Conservation (phyloP, 2,888 invertebrate species). For the Hofmannophila pseudospretella region DNA sequence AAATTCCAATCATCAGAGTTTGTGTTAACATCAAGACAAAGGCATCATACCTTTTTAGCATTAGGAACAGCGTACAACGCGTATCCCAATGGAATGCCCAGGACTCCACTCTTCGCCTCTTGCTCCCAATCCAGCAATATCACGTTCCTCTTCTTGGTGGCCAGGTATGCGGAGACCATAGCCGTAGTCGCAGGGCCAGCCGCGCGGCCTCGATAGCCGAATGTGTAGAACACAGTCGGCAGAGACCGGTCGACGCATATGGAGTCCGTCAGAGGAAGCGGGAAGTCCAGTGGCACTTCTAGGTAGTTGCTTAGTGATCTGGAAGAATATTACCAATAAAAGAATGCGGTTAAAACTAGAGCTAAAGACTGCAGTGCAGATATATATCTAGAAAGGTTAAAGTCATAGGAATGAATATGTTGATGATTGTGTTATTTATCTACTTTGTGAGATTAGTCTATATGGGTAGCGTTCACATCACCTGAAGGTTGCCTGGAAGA, state of each 20-base stretch:
- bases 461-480: too few relatives aligned
- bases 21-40: too few relatives aligned
- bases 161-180: slow-evolving; percentile 49
- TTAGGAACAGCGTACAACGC: slow-evolving; percentile 56
- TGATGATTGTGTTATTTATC: too few relatives aligned
- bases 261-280: slow-evolving; percentile 29
- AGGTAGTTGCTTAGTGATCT: slow-evolving; percentile 45
- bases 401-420: too few relatives aligned
- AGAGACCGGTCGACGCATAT: slow-evolving; percentile 44
- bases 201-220: slow-evolving; percentile 55
- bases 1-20: too few relatives aligned
- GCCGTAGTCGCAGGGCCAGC: slow-evolving; percentile 59
- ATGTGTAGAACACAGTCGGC: slow-evolving; percentile 59
- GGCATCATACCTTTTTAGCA: slow-evolving; percentile 54
- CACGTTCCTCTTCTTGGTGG: slow-evolving; percentile 55
- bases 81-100: slow-evolving; percentile 55
- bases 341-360: background rate
- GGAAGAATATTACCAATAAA: slow-evolving; percentile 7
- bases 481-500: too few relatives aligned
- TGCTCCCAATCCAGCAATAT: slow-evolving; percentile 65
- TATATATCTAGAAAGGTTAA: too few relatives aligned
- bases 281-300: slow-evolving; percentile 34
- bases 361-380: too few relatives aligned
- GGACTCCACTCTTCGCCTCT: slow-evolving; percentile 51
- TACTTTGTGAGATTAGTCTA: too few relatives aligned